Base-by-base conservation (phyloP, 2,888 invertebrate species). In the Thecophora atra region DNA sequence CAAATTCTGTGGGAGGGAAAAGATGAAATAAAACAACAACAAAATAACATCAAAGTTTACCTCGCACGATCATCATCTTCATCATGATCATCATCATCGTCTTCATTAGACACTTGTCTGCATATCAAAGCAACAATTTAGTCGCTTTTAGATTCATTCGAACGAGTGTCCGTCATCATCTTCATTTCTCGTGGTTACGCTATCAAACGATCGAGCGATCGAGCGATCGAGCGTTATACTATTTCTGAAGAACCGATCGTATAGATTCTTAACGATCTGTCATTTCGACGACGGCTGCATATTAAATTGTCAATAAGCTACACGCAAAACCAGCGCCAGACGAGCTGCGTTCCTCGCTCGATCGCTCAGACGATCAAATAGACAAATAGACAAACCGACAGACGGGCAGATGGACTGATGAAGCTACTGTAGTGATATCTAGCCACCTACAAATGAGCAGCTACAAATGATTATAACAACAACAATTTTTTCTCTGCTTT, bases 191-290 rank as follows among this genome's bases (percentile, higher is more conserved):
- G 51, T 3, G 28, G 3, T 4, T 68, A 42, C 44, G 56, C 68
- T 56, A 42, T 58, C 44, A 26, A 67, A 56, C 52, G 67, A 28
- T 58, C 58, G 68, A 56, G n/a, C n/a, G n/a, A n/a, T n/a, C n/a
- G n/a, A n/a, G n/a, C 44, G 69, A 67, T 67, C 44, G 60, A 26
- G 69, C 47, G 51, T 28, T 62, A 30, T 24, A 69, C 62, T 37
- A 69, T 54, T 52, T 66, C 19, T 62, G 60, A 68, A 69, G 60
- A 28, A 30, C 58, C 62, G 69, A 69, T 69, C 62, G 69, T 69
- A 69, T 69, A 69, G 69, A 69, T 62, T 69, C 51, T 84, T 84
- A 84, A 85, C 83, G 85, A 85, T 85, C 85, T 85, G 85, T 85
- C 84, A 84, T 85, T 84, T 84, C 85, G 85, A 85, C 69, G 69